Evolutionary conservation across 2,888 invertebrate species (phyloP).

Genomic region (Drosophila acutilabella): DNA sequence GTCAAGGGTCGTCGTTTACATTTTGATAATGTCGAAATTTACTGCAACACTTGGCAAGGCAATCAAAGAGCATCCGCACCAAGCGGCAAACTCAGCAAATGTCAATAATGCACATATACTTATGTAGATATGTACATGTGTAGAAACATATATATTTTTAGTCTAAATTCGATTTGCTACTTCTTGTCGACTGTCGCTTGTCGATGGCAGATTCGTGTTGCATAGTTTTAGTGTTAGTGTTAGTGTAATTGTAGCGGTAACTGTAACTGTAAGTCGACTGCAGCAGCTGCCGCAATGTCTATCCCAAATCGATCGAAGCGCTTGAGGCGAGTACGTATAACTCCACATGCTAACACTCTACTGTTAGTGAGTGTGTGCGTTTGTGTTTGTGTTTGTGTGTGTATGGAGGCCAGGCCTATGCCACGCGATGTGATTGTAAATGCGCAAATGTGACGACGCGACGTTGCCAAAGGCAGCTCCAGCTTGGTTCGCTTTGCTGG

Average conservation of each 20-base stretch:
- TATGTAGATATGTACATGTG: background rate
- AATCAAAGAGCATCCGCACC: constrained; percentile 36
- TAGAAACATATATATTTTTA: constrained; percentile 33
- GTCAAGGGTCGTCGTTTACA: constrained; percentile 71
- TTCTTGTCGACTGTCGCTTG: constrained; percentile 12
- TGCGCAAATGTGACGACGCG: constrained; percentile 74
- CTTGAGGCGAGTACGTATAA: constrained; percentile 65
- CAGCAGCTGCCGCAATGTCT: constrained; percentile 79
- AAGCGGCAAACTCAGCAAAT: constrained; percentile 24
- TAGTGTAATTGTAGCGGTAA: background rate
- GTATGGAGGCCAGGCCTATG: constrained; percentile 63
- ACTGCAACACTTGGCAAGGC: constrained; percentile 75
- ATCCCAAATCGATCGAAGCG: constrained; percentile 68
- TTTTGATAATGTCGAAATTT: constrained; percentile 67
- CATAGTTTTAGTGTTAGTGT: constrained; percentile 37
- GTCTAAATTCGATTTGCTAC: constrained; percentile 56
- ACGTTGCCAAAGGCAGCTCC: constrained; percentile 61
- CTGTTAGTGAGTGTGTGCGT: constrained; percentile 11
- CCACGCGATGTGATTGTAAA: constrained; percentile 79
- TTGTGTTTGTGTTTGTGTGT: constrained; percentile 34
- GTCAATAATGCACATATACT: constrained; percentile 16
- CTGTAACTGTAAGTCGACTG: constrained; percentile 40
- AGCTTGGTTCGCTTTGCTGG: constrained; percentile 32
- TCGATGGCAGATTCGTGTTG: constrained; percentile 58
- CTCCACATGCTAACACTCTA: constrained; percentile 51